Base-by-base conservation (phyloP, 2,113 vertebrate genomes). In the Gymnarchus niloticus region DNA sequence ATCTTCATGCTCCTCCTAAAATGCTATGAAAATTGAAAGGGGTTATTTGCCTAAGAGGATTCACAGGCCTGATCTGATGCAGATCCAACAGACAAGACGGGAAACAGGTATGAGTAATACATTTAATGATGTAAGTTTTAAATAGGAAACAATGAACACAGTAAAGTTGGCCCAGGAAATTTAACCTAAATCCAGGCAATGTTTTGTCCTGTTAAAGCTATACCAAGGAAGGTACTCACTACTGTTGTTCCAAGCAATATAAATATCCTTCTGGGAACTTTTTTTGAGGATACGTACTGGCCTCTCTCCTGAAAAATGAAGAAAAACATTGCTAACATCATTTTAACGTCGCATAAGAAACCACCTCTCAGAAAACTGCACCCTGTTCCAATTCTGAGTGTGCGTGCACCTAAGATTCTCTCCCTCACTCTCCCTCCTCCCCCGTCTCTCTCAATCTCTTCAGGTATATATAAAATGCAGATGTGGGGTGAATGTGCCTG, bases 31-130 rank as follows among this genome's bases (percentile, higher is more conserved):
- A 44, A 49, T n/a, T 41, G 23, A 56, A 54, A 56, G 8, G 3
- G 17, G 6, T 76, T 28, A 56, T 77, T 85, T 85, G 17, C 21
- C 61, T 76, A n/a, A 84, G 73, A 69, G 48, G 54, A 84, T 65
- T 41, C 49, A 54, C 84, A 85, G 65, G 65, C 48, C 33, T 28
- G 21, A 56, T 23, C 61, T 37, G 3, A 52, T 49, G 54, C 41
- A n/a, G 56, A 81, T 61, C 78, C 25, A 69, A 23, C 33, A 73
- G 33, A 0, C 19, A 12, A 54, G 37, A 51, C 57, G 21, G 57
- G 59, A 86, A 56, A 57, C 7, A 80, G 52, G 69, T 77, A 25
- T 80, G 73, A 83, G 52, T 82, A 56, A 83, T 83, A 25, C 59
- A 57, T 49, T 76, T 69, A 73, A 69, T 83, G 7, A 56, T 19